Evolutionary conservation across 2,113 vertebrate genomes (phyloP), one percentile per base, ranked within the genome.

Genomic region (Lutjanus erythropterus): DNA sequence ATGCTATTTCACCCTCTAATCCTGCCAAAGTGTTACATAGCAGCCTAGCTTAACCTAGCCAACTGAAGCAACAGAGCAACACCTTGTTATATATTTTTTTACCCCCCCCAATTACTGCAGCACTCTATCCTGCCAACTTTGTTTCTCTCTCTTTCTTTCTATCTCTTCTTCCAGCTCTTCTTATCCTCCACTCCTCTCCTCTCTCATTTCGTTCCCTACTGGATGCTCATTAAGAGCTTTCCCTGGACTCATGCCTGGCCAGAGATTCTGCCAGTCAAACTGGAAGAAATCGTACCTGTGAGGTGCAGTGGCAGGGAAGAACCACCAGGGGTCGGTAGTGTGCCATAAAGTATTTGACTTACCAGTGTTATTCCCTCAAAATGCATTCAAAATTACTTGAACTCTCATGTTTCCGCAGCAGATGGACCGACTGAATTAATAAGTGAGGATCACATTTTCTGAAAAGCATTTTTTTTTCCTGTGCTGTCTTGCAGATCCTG

Each of bases 201-300:
- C 50, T 76, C 75, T 84, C 71, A 84, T 91, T 84, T 75, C 78
- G 71, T 61, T 79, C 66, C 77, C 67, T 61, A 42, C 82, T 67
- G 73, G 83, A 80, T 44, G 58, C 80, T 90, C 89, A 91, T 90
- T 90, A 88, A 87, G 62, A 68, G 71, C 85, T 81, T 74, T 75
- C 50, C 68, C 81, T 88, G 85, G 81, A 89, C 71, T 74, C 70
- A 68, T 29, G 73, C 85, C 86, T 74, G 74, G 42, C 65, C 80
- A 78, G 37, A 66, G 71, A 62, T 0, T 16, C 81, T 86, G 87
- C 66, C 81, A 76, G 25, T 86, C 69, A 80, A 81, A 73, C 46
- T 81, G 25, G 66, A 83, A 19, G 42, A 29, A 33, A 41, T 69
- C 14, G 0, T 42, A 41, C 25, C 37, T 77, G 47, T 59, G 66